These are phyloP conservation scores for Monopis laevigella DNA, from an alignment of 2,888 invertebrate genomes.

Conservation along the genomic window DNA sequence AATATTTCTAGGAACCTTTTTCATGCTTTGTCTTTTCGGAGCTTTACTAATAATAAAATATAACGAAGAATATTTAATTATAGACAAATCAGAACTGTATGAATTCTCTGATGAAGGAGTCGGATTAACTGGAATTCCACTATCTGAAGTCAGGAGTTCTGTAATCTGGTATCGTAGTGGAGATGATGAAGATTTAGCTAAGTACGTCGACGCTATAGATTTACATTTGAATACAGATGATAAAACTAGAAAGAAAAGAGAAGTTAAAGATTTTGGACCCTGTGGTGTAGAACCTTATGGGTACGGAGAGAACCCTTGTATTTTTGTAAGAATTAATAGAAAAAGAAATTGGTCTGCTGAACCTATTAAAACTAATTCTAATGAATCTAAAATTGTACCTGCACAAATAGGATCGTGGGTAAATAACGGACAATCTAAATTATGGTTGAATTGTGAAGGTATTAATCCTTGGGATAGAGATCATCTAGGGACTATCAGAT, in stretches of 20 bases:
- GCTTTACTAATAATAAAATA: conserved; percentile 31
- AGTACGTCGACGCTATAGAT: conserved; percentile 40
- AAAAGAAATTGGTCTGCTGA: conserved; percentile 40
- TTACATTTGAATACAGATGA: conserved; percentile 25
- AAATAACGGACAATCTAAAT: conserved; percentile 27
- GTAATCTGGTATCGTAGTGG: conserved; percentile 42
- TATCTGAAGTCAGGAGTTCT: conserved; percentile 23
- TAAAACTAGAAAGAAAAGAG: conserved; percentile 23
- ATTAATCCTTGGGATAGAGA: conserved; percentile 43
- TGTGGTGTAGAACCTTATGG: conserved; percentile 45
- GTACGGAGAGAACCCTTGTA: conserved; percentile 43
- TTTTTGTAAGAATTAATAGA: conserved; percentile 47
- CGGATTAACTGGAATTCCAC: background rate
- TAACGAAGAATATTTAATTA: conserved; percentile 15
- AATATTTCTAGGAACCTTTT: conserved; percentile 37
- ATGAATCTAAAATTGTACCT: conserved; percentile 27
- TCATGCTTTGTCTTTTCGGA: conserved; percentile 33
- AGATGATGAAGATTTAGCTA: conserved; percentile 30
- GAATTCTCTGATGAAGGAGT: background rate
- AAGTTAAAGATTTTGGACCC: conserved; percentile 32
- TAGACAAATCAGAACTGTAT: background rate
- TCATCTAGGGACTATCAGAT: conserved; percentile 41
- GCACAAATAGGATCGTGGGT: conserved; percentile 35
- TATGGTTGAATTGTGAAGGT: conserved; percentile 46
- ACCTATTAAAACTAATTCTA: conserved; percentile 30